Conservation (phyloP, 2,113 vertebrate species). For the Pollachius pollachius region DNA sequence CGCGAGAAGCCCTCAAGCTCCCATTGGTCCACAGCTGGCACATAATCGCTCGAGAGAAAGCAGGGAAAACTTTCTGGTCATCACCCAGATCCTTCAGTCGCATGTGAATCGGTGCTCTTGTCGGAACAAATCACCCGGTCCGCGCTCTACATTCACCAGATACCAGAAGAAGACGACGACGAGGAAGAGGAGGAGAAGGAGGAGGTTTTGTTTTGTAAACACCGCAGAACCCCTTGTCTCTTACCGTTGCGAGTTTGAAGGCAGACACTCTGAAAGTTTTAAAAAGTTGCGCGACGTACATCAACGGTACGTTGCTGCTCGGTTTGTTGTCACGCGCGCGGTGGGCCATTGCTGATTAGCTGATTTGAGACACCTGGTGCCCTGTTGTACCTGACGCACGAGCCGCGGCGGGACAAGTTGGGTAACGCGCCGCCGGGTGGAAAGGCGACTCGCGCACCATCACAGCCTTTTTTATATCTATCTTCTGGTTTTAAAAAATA, state of each 20-base stretch:
- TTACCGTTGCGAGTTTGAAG: too few species aligned
- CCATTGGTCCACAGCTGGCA: constrained; percentile 61
- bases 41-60: constrained; percentile 37
- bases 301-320: not conserved
- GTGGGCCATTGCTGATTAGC: constrained; percentile 33
- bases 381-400: constrained; percentile 18
- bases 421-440: constrained; percentile 37
- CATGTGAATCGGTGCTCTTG: constrained; percentile 47
- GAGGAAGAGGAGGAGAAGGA: too few species aligned
- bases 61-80: constrained; percentile 45
- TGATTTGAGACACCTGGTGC: constrained; percentile 47
- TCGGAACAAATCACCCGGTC: too few species aligned
- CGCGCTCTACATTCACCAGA: too few species aligned
- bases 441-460: constrained; percentile 13
- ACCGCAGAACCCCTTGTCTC: too few species aligned
- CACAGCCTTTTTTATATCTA: not conserved
- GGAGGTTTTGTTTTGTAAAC: too few species aligned
- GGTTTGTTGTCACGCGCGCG: not conserved
- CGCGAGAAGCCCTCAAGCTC: constrained; percentile 17
- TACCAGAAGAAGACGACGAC: too few species aligned
- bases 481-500: not conserved
- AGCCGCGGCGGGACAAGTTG: not conserved
- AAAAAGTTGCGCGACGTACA: too few species aligned
- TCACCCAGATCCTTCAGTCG: constrained; percentile 42
- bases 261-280: too few species aligned